Evolutionary conservation across 2,113 vertebrate genomes (phyloP).

Genomic region (Numida meleagris): DNA sequence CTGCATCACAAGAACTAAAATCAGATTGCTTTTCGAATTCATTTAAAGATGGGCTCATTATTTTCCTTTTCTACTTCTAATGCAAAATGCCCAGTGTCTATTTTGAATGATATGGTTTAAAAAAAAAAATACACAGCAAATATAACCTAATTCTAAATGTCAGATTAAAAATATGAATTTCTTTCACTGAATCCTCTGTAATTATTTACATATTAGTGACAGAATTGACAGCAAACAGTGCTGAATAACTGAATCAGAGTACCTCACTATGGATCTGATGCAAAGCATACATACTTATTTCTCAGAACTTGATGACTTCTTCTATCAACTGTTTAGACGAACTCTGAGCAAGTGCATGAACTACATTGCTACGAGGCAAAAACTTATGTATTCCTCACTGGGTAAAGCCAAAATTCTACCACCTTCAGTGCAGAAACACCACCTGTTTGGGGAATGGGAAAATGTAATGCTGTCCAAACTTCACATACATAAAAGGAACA

Average conservation of each 20-base stretch:
- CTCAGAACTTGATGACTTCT: conserved; percentile 13
- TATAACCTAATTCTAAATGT: conserved; percentile 65
- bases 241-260: conserved; percentile 30
- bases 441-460: not conserved
- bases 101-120: conserved; percentile 20
- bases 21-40: conserved; percentile 81
- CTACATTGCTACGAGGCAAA: not conserved
- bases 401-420: not conserved
- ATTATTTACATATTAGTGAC: conserved; percentile 55
- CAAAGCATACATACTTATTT: conserved; percentile 41
- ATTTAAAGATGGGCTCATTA: conserved; percentile 77
- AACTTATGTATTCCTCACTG: not conserved
- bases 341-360: not conserved
- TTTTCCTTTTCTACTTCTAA: conserved; percentile 67
- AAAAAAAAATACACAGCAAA: conserved; percentile 26
- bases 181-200: conserved; percentile 23
- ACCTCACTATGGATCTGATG: conserved; percentile 19
- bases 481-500: rapidly evolving
- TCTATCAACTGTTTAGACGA: conserved; percentile 43
- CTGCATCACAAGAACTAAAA: conserved; percentile 77
- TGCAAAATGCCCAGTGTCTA: conserved; percentile 62
- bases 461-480: not conserved
- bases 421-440: not conserved
- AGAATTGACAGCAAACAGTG: conserved; percentile 21
- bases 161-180: conserved; percentile 64